Conservation (phyloP, 2,113 vertebrate genomes). For the Fulmarus glacialis region DNA sequence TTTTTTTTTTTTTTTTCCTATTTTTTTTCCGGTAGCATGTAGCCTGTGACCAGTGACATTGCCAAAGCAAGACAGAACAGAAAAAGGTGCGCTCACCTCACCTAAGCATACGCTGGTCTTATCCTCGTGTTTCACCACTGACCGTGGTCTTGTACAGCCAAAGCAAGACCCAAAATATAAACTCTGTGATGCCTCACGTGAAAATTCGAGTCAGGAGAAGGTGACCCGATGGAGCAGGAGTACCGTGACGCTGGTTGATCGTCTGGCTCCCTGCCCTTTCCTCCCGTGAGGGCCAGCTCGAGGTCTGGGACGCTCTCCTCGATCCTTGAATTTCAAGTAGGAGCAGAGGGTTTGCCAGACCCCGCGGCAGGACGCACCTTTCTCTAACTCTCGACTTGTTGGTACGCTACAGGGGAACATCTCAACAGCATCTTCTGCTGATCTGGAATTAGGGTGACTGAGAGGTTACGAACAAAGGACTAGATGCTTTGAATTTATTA, state of each 20-base stretch:
- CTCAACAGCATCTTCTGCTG: constrained; percentile 32
- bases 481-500: background rate
- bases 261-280: background rate
- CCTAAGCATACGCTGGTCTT: background rate
- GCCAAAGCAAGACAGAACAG: constrained; percentile 32
- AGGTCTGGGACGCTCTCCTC: background rate
- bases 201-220: background rate
- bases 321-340: background rate
- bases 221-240: background rate
- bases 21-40: background rate
- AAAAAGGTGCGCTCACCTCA: background rate
- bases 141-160: background rate
- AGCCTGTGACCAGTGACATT: constrained; percentile 14
- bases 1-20: background rate
- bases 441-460: background rate
- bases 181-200: background rate
- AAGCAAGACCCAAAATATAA: background rate
- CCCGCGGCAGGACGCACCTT: background rate
- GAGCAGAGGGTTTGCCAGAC: background rate
- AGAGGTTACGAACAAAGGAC: background rate
- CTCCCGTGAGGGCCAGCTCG: background rate
- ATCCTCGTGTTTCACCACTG: background rate
- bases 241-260: accelerated
- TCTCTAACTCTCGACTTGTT: background rate
- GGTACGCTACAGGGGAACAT: constrained; percentile 9